phyloP scores from a whole-genome alignment of 37 sponge, comb jelly and placozoan genomes.

The Hormiphora californensis region DNA sequence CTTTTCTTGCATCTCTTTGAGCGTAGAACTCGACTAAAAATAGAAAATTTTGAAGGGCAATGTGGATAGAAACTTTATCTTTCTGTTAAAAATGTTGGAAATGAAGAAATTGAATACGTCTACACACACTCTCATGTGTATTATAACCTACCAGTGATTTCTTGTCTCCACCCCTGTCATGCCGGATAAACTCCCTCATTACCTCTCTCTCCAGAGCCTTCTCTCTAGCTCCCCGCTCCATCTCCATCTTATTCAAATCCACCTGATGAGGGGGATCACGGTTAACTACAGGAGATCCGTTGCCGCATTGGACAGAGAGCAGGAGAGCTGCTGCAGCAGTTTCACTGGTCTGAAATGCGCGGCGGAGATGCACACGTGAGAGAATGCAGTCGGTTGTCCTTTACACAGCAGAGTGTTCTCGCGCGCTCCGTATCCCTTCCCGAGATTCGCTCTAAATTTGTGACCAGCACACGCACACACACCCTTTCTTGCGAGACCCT shows the following conservation, averaged over 20 bases:
- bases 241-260: conserved; percentile 11
- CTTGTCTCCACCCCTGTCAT: neutral
- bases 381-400: neutral
- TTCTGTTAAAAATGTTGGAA: too few species aligned
- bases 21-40: too few species aligned
- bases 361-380: neutral
- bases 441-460: neutral
- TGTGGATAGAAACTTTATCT: too few species aligned
- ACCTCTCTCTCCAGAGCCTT: conserved; percentile 21
- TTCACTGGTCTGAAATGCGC: neutral
- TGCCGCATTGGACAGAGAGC: too few species aligned
- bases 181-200: neutral
- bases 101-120: too few species aligned
- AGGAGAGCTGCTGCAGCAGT: too few species aligned
- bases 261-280: neutral
- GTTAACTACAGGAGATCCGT: neutral
- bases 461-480: too few species aligned
- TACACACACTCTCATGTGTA: too few species aligned
- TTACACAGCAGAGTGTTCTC: neutral
- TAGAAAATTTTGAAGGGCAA: too few species aligned
- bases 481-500: conserved; percentile 41
- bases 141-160: too few species aligned
- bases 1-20: conserved; percentile 47
- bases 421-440: neutral
- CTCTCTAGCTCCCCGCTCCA: conserved; percentile 25